Evolutionary conservation across 2,888 invertebrate genomes (phyloP), one percentile per base, ranked within the genome.

Genomic region (Synanthedon vespiformis): DNA sequence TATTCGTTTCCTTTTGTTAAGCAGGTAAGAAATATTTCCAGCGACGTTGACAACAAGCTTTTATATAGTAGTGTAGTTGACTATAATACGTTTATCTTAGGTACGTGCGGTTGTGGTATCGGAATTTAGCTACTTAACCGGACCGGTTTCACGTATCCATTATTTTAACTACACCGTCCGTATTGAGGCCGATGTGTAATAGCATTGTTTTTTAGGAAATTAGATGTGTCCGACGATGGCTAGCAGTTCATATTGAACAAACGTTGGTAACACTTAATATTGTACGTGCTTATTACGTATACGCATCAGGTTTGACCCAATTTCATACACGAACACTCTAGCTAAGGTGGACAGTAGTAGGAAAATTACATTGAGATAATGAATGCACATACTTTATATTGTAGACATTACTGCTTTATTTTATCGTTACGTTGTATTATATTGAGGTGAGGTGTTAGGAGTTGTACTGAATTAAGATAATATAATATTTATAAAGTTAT

Each of bases 71-170:
- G 10, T 34, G 34, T 34, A 34, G 34, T 34, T 8, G 8, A 34
- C 34, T 34, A 34, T 34, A 34, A 10, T 34, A 34, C 34, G 10
- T 34, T 34, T 34, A 34, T 34, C 34, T 34, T 34, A 34, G 34
- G 10, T 34, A 34, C 34, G 34, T 34, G 13, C 44, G n/a, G 13
- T 44, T 44, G 12, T 34, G 8, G 34, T 34, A 44, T 44, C 44
- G 44, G 44, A 44, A 44, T 44, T 44, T 44, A 44, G 13, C 13
- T 14, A n/a, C 44, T 44, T 12, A 44, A 44, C 12, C 14, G 66
- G 77, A 75, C 77, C 59, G 71, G 77, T 77, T 74, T 69, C 59
- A 62, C 61, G 63, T 55, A 58, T 60, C 58, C 60, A 61, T 58
- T 56, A 62, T 44, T 44, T 44, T 44, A 41, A 12, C 41, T 41